These are phyloP conservation scores for Trypoxylon attenuatum DNA, from an alignment of 2,888 invertebrate species.

Conservation along the genomic window DNA sequence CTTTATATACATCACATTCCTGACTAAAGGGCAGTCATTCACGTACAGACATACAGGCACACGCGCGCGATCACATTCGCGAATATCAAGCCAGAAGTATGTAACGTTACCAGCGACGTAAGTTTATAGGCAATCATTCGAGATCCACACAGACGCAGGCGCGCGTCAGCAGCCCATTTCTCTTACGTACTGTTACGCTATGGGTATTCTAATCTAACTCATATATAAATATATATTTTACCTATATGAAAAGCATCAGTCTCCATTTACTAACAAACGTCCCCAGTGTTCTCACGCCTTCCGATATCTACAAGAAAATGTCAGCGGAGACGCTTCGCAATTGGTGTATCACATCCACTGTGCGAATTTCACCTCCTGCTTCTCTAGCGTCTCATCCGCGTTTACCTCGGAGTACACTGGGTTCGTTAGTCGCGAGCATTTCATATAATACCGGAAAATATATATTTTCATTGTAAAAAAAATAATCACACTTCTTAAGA, in stretches of 20 bases:
- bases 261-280: conserved; percentile 66
- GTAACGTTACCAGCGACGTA: neutral
- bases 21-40: neutral
- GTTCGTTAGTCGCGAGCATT: conserved; percentile 69
- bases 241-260: conserved; percentile 75
- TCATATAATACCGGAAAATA: conserved; percentile 74
- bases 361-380: neutral
- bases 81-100: neutral
- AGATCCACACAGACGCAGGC: conserved; percentile 15
- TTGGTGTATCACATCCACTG: neutral
- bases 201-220: conserved; percentile 69
- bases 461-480: conserved; percentile 73
- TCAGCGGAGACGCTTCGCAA: too few relatives aligned
- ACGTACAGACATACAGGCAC: neutral
- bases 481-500: conserved; percentile 73
- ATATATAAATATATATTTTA: conserved; percentile 74
- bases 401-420: conserved; percentile 48
- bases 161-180: conserved; percentile 41
- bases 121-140: conserved; percentile 2
- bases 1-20: conserved; percentile 55
- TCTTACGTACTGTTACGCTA: conserved; percentile 65
- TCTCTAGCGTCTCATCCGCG: neutral
- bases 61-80: neutral
- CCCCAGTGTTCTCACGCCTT: conserved; percentile 42
- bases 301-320: conserved; percentile 40